Evolutionary conservation across 2,113 vertebrate species (phyloP), one percentile per base, ranked within the genome.

Genomic region (Hemibagrus wyckioides): DNA sequence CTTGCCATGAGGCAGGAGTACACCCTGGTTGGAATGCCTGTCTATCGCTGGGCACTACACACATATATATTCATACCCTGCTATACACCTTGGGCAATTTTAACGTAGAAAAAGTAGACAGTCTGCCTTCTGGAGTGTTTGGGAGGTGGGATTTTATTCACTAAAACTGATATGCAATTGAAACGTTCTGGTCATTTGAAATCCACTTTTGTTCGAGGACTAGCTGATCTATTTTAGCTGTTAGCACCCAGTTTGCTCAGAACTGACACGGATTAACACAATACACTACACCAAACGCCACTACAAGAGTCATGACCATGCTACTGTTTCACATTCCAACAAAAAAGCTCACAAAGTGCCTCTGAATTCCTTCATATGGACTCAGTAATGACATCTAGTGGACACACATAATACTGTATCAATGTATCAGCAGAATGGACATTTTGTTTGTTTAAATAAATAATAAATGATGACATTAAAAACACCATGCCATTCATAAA

Each of bases 311-410:
- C 52, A 80, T 36, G 77, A 80, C 21, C 19, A 57, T 59, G 59
- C 11, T 30, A 69, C 30, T 79, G 13, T 30, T 71, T 80, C 3
- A n/a, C 10, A 3, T 17, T 30, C 28, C 48, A 73, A 75, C 10
- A 89, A 28, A 79, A 48, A 61, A 44, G 25, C 11, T 0, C 75
- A 2, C 75, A 79, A 59, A 33, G 19, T 67, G 73, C 73, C 73
- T 7, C 19, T 14, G n/a, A 77, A 65, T 59, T 21, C 50, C 23
- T 67, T 83, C 39, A 82, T 57, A 82, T 56, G 54, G 44, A 41
- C 30, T 79, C 69, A 81, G 83, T 56, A 71, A 30, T 90, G 86
- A 73, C 89, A 85, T 80, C 86, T 69, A 59, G 86, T 90, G 89
- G 80, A 59, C 83, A 83, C 25, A 83, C 11, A 76, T 48, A 30